Conservation (phyloP, 2,888 invertebrate genomes). For the Venusia cambrica region DNA sequence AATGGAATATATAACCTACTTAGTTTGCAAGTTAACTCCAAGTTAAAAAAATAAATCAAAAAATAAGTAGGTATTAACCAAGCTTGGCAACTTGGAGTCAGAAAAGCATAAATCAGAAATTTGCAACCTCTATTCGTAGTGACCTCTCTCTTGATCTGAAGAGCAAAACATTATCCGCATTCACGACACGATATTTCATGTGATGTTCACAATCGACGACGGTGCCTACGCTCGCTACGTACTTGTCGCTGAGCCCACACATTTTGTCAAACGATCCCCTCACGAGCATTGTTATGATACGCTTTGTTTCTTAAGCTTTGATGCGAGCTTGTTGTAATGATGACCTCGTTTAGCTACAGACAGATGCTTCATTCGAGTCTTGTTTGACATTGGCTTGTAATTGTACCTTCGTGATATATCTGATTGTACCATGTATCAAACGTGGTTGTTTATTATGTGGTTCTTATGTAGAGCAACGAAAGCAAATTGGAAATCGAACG, state of each 20-base stretch:
- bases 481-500: too few species aligned
- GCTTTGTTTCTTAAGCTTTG: slow-evolving; percentile 30
- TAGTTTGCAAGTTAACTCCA: too few species aligned
- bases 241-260: slow-evolving; percentile 46
- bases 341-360: slow-evolving; percentile 22
- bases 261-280: slow-evolving; percentile 40
- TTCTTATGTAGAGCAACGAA: too few species aligned
- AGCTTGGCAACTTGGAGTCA: too few species aligned
- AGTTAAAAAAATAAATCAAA: too few species aligned
- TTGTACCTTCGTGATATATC: background rate
- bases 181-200: slow-evolving; percentile 27
- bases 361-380: slow-evolving; percentile 6
- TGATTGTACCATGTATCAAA: too few species aligned
- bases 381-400: background rate
- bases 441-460: too few species aligned
- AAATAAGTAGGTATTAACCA: too few species aligned
- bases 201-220: slow-evolving; percentile 40
- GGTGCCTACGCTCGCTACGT: slow-evolving; percentile 44
- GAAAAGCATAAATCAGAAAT: background rate
- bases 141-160: slow-evolving; percentile 17
- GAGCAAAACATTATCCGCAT: slow-evolving; percentile 19
- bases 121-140: background rate
- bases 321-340: slow-evolving; percentile 24
- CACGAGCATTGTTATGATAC: slow-evolving; percentile 32
- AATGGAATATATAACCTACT: too few species aligned